Percentiles rank a stretch among this genome's conserved stretches.
phyloP scores from a whole-genome alignment of 2,888 invertebrate genomes.

The Onchidella celtica region DNA sequence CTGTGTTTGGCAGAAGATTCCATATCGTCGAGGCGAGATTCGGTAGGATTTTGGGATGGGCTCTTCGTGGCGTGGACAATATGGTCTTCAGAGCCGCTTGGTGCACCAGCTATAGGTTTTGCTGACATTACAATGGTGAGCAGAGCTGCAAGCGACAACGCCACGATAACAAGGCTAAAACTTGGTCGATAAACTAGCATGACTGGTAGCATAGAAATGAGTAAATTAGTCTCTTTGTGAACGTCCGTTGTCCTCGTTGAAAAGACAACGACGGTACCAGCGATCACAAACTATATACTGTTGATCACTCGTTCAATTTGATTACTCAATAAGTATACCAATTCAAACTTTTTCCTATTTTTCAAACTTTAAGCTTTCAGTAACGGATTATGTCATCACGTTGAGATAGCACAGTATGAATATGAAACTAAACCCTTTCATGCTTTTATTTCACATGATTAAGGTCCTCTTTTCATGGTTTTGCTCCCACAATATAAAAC shows the following conservation, averaged over 20 bases:
- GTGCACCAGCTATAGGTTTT: slow-evolving; percentile 3
- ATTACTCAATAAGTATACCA: too few relatives aligned
- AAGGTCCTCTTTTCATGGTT: too few relatives aligned
- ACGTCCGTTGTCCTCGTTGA: neutral
- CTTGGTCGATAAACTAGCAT: slow-evolving; percentile 25
- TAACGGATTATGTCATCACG: too few relatives aligned
- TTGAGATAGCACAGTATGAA: too few relatives aligned
- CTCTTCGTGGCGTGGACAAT: slow-evolving; percentile 27
- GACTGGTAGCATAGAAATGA: slow-evolving; percentile 18
- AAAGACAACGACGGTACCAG: neutral
- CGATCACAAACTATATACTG: too few relatives aligned
- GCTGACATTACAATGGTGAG: slow-evolving; percentile 19
- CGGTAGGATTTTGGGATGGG: neutral
- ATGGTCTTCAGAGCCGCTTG: slow-evolving; percentile 20
- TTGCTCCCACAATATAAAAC: too few relatives aligned
- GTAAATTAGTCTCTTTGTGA: neutral
- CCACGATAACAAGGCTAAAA: slow-evolving; percentile 27
- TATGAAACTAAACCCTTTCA: too few relatives aligned
- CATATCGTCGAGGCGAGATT: neutral
- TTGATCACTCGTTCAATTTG: too few relatives aligned
- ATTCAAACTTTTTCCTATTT: too few relatives aligned
- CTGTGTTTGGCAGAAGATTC: neutral
- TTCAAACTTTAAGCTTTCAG: too few relatives aligned
- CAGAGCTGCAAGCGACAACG: slow-evolving; percentile 16
- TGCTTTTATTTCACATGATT: too few relatives aligned